Base-by-base conservation (phyloP, 1,140 invertebrate species). In the Drosophila busckii region DNA sequence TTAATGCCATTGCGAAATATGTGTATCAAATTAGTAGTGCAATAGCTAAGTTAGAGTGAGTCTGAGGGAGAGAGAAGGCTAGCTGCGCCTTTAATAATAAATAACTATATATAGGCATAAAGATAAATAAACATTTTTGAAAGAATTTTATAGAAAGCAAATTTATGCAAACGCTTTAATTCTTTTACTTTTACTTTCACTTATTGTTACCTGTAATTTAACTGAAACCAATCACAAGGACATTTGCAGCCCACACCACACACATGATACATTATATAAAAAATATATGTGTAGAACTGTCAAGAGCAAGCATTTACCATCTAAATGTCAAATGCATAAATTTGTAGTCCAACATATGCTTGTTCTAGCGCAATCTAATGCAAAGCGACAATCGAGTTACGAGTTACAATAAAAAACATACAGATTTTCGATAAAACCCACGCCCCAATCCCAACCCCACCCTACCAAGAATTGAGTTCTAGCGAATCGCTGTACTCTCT, bases 361-460 rank as follows among this genome's bases (percentile, higher is more conserved):
- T 60, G 61, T 42, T 67, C 41, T 69, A 65, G 73, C 73, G 73
- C 64, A 73, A 62, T n/a, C 34, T 68, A 80, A 80, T 73, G 59
- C 29, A 53, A 80, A 69, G 49, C 38, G 73, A 80, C 73, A 76
- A 53, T 22, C 25, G 59, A n/a, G n/a, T n/a, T n/a, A n/a, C n/a
- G n/a, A n/a, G n/a, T n/a, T n/a, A n/a, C n/a, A n/a, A n/a, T n/a
- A n/a, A 49, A 45, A 26, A 31, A 42, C 17, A 34, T 32, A 29
- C 40, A n/a, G 29, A n/a, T n/a, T n/a, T n/a, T n/a, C n/a, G n/a
- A n/a, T 37, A 9, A 25, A 29, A 17, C 25, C 17, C 9, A 9
- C 26, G 25, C 16, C 16, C 45, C 31, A 34, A 3, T 15, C 15
- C 22, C 12, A 41, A 8, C 20, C 8, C 45, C 17, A 28, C 25